Evolutionary conservation across 2,888 invertebrate species (phyloP), one percentile per base, ranked within the genome.

Genomic region (Philhelius pedissequus): DNA sequence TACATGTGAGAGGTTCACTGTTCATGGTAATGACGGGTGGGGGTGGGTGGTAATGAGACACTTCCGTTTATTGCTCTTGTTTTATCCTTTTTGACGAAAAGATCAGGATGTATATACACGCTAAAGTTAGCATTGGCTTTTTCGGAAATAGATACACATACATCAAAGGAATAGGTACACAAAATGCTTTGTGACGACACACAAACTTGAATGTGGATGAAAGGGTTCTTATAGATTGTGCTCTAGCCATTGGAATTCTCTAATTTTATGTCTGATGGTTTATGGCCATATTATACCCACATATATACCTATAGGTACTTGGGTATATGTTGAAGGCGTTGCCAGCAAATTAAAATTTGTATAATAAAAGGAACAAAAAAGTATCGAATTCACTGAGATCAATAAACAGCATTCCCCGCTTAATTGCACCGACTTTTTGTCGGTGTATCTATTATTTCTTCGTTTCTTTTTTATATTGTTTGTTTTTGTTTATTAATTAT

Each of bases 21-120:
- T 30, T 52, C 30, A 54, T 32, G 32, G n/a, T 40, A 70, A 20
- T n/a, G 50, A 15, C 4, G 11, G 11, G 8, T 13, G 13, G 22
- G 11, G 40, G 66, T 76, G 79, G 79, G 68, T 80, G 79, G 79
- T 71, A 76, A 68, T 76, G 68, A 71, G 79, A 76, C 75, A 75
- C 52, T 80, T 84, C 79, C 75, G 70, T 60, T 84, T 79, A 71
- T 74, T 40, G 15, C 64, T 62, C 48, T 64, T 82, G 71, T 73
- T n/a, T n/a, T 82, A 77, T 82, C 73, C 73, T 70, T 60, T 62
- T 60, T 73, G 45, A 62, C 43, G 43, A 43, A 64, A 64, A 15
- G 48, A 64, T 43, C 27, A 38, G 76, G 71, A 66, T 77, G 18
- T 71, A 40, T 50, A 9, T 68, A 30, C 18, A 30, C 52, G n/a